Conservation (phyloP, 2,113 vertebrate species). For the Odocoileus virginianus region DNA sequence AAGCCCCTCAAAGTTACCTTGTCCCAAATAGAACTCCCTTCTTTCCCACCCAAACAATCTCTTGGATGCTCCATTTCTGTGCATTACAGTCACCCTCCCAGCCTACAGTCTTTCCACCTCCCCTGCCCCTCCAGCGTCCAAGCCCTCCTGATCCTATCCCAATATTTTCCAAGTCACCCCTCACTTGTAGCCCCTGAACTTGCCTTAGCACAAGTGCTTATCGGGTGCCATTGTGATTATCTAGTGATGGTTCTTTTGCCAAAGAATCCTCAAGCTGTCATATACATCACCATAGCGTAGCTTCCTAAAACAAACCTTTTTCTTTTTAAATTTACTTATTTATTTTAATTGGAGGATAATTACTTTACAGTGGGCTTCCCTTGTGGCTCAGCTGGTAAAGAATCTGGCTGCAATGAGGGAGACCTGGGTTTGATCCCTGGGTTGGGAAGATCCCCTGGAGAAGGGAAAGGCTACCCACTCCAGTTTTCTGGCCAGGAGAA, state of each 20-base stretch:
- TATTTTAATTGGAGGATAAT: neutral
- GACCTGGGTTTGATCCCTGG: neutral
- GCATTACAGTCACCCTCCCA: too few species aligned
- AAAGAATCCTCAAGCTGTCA: neutral
- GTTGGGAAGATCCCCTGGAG: neutral
- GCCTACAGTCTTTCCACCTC: neutral
- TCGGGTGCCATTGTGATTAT: neutral
- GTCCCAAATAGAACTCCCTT: neutral
- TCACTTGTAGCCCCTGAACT: neutral
- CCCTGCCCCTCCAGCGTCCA: neutral
- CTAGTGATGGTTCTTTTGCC: neutral
- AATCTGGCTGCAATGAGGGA: accelerated
- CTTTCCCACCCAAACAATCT: neutral
- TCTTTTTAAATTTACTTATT: neutral
- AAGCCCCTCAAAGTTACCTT: neutral
- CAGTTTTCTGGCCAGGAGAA: neutral
- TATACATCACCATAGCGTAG: neutral
- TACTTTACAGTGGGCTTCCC: neutral
- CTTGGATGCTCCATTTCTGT: neutral
- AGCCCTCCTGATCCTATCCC: neutral
- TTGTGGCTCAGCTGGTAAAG: neutral
- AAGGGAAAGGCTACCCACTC: neutral
- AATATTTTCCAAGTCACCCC: accelerated
- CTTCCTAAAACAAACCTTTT: neutral
- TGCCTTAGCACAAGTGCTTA: neutral